These are phyloP conservation scores for Calonectris borealis DNA, from an alignment of 2,113 vertebrate species.

Conservation along the genomic window DNA sequence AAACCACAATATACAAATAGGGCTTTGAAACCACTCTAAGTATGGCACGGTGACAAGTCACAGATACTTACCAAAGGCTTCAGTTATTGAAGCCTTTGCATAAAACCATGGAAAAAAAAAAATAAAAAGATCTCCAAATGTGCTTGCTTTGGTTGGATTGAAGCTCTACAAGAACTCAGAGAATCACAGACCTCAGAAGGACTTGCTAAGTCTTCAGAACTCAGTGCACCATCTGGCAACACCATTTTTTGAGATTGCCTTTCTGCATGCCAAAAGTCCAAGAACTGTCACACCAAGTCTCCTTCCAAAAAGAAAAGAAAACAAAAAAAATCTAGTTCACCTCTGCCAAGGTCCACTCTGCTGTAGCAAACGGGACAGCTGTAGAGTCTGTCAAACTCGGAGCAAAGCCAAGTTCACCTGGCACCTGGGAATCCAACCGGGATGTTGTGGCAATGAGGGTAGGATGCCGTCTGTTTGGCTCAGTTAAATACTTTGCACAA, in stretches of 20 bases:
- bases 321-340: not conserved
- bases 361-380: not conserved
- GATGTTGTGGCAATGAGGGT: not conserved
- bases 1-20: constrained; percentile 76
- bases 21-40: constrained; percentile 45
- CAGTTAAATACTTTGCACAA: not conserved
- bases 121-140: not conserved
- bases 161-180: not conserved
- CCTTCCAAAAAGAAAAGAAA: not conserved
- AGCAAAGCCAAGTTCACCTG: not conserved
- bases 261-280: not conserved
- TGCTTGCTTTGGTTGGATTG: constrained; percentile 55
- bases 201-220: not conserved
- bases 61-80: constrained; percentile 3
- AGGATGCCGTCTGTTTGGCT: not conserved
- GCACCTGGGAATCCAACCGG: not conserved
- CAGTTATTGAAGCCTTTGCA: not conserved
- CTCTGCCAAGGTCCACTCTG: not conserved
- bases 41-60: constrained; percentile 36
- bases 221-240: not conserved
- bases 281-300: not conserved
- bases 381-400: not conserved
- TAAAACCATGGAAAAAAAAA: not conserved
- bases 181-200: not conserved
- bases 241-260: not conserved